phyloP scores from a whole-genome alignment of 53 echinoderm and acorn worm species.

The Mesocentrotus franciscanus region DNA sequence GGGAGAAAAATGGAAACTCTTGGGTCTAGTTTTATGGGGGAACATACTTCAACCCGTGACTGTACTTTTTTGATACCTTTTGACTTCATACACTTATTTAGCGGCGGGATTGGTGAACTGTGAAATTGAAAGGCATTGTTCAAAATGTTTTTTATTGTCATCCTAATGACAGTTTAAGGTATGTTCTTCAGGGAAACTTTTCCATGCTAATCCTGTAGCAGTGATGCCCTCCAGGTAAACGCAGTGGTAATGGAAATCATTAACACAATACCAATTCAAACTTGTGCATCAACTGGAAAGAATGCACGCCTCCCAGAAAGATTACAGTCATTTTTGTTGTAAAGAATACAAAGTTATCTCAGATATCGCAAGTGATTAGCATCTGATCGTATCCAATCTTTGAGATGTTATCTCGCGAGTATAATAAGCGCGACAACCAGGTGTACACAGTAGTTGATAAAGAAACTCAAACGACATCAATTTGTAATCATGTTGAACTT shows the following conservation, averaged over 20 bases:
- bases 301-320: slow-evolving; percentile 43
- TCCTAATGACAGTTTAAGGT: slow-evolving; percentile 42
- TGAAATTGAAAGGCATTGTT: slow-evolving; percentile 62
- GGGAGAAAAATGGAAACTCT: not conserved
- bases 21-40: not conserved
- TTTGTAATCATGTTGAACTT: slow-evolving; percentile 7
- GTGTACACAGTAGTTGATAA: not conserved
- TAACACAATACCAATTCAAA: not conserved
- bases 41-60: slow-evolving; percentile 44
- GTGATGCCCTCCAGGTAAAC: not conserved
- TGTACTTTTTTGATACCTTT: slow-evolving; percentile 42
- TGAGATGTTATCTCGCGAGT: not conserved
- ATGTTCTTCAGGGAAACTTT: slow-evolving; percentile 5
- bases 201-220: not conserved
- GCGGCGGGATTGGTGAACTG: not conserved
- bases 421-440: not conserved
- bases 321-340: slow-evolving; percentile 24
- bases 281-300: slow-evolving; percentile 21
- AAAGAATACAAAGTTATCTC: slow-evolving; percentile 15
- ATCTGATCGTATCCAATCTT: not conserved
- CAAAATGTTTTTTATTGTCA: slow-evolving; percentile 55
- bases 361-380: slow-evolving; percentile 12
- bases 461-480: slow-evolving; percentile 8
- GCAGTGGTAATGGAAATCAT: slow-evolving; percentile 36
- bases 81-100: not conserved